These are phyloP conservation scores for Ficedula albicollis DNA, from an alignment of 2,797 vertebrate species.

Conservation along the genomic window DNA sequence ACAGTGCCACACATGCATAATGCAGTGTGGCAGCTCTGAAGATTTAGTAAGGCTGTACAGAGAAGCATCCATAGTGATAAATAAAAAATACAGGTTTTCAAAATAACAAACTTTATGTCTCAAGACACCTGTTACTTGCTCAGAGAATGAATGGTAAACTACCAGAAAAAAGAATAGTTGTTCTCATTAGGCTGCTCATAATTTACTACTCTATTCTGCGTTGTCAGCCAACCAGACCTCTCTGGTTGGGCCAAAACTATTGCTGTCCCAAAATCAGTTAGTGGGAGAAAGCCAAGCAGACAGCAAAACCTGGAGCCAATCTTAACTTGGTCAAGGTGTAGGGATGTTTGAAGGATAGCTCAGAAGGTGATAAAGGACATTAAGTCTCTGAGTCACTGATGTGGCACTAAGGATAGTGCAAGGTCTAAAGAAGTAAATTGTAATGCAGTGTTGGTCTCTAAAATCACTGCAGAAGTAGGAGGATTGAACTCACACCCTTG, in stretches of 20 bases:
- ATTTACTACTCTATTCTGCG: constrained; percentile 3
- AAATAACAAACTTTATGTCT: constrained; percentile 48
- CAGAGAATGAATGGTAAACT: constrained; percentile 43
- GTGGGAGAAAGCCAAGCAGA: not conserved
- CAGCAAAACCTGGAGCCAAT: not conserved
- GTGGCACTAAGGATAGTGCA: not conserved
- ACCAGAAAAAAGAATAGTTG: constrained; percentile 15
- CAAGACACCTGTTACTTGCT: constrained; percentile 28
- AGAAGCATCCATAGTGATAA: constrained; percentile 38
- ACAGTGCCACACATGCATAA: constrained; percentile 35
- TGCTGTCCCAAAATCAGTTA: not conserved
- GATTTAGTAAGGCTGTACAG: constrained; percentile 35
- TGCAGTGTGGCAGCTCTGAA: constrained; percentile 48
- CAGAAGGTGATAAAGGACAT: not conserved
- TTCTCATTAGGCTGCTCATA: constrained; percentile 11
- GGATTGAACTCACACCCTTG: not conserved
- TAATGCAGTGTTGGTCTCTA: not conserved
- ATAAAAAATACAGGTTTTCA: constrained; percentile 49
- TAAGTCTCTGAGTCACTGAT: not conserved
- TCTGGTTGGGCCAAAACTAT: not conserved
- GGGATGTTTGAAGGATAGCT: not conserved
- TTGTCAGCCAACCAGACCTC: not conserved
- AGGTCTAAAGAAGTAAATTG: not conserved
- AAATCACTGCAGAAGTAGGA: not conserved
- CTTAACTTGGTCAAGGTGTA: not conserved